Conservation (phyloP, 2,113 vertebrate species). For the Psophia crepitans region DNA sequence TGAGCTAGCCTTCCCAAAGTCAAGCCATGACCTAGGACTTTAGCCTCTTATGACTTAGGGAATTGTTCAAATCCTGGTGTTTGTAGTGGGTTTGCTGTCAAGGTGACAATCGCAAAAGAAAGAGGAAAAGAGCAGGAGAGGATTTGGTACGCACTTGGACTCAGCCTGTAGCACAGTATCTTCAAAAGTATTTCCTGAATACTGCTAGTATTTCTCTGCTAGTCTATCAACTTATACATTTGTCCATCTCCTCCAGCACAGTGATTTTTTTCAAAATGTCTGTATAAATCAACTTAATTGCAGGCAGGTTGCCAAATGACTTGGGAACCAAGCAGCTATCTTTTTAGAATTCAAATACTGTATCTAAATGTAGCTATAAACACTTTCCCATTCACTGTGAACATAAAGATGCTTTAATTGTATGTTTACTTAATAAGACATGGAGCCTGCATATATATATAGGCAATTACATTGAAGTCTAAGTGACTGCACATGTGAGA, state of each 20-base stretch:
- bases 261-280: not conserved
- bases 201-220: too few relatives aligned
- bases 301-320: conserved; percentile 3
- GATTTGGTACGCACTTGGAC: not conserved
- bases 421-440: not conserved
- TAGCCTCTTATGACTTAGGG: not conserved
- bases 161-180: not conserved
- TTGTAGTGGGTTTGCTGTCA: not conserved
- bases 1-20: not conserved
- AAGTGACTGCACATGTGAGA: not conserved
- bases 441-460: not conserved
- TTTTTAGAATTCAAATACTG: not conserved
- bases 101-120: not conserved
- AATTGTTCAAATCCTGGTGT: not conserved
- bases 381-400: not conserved
- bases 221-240: not conserved
- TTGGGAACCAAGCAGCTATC: not conserved
- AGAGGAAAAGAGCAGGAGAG: not conserved
- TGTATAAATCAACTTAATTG: conserved; percentile 6
- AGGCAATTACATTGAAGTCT: not conserved
- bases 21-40: not conserved
- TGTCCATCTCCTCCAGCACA: not conserved
- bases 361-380: not conserved
- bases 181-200: not conserved
- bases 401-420: not conserved